Evolutionary conservation across 2,797 vertebrate genomes (phyloP).

Genomic region (Spizella passerina): DNA sequence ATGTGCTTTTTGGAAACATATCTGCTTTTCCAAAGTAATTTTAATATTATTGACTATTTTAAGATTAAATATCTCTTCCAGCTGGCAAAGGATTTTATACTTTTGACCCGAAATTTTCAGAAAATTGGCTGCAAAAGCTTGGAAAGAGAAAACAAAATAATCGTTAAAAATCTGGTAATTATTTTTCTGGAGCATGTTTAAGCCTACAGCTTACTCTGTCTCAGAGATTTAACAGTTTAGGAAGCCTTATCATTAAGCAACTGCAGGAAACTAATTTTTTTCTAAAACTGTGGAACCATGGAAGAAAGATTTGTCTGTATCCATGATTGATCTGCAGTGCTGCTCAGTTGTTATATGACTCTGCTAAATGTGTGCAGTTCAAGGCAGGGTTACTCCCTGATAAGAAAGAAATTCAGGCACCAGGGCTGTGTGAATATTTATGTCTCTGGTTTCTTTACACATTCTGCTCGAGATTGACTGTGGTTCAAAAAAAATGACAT

Average conservation of each 20-base stretch:
- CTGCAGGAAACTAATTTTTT: neutral
- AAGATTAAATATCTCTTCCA: neutral
- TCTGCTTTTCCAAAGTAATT: neutral
- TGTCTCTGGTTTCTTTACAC: neutral
- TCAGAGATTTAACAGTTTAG: neutral
- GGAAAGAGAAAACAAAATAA: neutral
- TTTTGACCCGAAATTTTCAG: neutral
- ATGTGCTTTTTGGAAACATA: neutral
- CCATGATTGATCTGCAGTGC: slow-evolving; percentile 3
- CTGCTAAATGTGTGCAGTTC: neutral
- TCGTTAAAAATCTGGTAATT: neutral
- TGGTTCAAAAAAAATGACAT: neutral
- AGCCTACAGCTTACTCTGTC: neutral
- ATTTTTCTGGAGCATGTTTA: neutral
- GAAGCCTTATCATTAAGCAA: slow-evolving; percentile 7
- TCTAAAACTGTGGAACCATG: neutral
- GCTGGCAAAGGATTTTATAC: neutral
- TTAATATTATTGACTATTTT: neutral
- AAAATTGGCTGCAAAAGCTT: neutral
- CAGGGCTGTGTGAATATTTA: slow-evolving; percentile 12
- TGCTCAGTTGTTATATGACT: neutral
- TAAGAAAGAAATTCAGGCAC: slow-evolving; percentile 14
- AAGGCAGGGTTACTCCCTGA: slow-evolving; percentile 4
- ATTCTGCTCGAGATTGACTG: neutral
- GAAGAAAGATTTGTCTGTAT: neutral